Base-by-base conservation (phyloP, 2,797 vertebrate species). In the Sebastes taczanowskii region DNA sequence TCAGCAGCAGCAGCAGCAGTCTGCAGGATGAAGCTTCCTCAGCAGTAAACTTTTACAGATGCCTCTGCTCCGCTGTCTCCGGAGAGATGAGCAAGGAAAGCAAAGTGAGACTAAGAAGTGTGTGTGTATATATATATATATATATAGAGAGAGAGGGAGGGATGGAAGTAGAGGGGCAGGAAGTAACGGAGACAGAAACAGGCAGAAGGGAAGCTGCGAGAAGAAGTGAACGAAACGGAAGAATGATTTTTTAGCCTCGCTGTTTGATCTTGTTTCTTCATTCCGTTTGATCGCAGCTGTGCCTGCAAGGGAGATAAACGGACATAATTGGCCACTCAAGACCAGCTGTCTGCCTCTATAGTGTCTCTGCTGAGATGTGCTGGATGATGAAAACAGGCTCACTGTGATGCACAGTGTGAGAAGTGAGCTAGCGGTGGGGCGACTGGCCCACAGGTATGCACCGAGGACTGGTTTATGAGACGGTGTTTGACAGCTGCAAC, bases 311-410 rank as follows among this genome's bases (percentile, higher is more conserved):
- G 88, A 94, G 94, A 93, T 94, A 95, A 95, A 94, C 86, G 93
- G 92, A 94, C 90, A 84, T 94, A 94, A 95, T 94, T 94, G 94
- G 93, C 92, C 93, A 94, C 94, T 94, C 92, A 92, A 94, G 92
- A 94, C 91, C 90, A 90, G 90, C 93, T 95, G 91, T 93, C 94
- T 94, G 81, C 90, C 75, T 91, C 90, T 56, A 85, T 93, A 87
- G 89, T 79, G 89, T 91, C 88, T 89, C 89, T 71, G 77, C 88
- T 87, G 89, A 89, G 89, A 93, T 84, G 81, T 85, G 82, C 74
- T 69, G 84, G 78, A 77, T 88, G 89, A 91, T 90, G 91, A 94
- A 52, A 93, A 91, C 85, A 64, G 83, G 68, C 79, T 82, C 66
- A 46, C 78, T 64, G 38, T 23, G 77, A 86, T 70, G 59, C 71